A percentile compares a stretch with the other conserved stretches of the same genome.
These are phyloP conservation scores for Drosophila setosimentum DNA, from an alignment of 2,888 invertebrate genomes.

Conservation along the genomic window DNA sequence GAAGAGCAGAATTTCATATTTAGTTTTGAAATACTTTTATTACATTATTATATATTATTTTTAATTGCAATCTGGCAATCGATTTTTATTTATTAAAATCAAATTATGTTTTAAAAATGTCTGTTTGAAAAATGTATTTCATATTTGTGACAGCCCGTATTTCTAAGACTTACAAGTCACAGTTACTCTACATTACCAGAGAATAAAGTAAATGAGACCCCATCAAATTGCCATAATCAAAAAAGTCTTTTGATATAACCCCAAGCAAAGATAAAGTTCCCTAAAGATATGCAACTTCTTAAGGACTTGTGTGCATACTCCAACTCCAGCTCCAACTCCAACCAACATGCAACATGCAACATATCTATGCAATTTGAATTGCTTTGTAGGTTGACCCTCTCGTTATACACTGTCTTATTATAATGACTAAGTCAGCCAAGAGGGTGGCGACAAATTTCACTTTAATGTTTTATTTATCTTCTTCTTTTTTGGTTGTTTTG, in stretches of 20 bases:
- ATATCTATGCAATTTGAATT: constrained; percentile 6
- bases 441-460: constrained; percentile 24
- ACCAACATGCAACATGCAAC: too few species aligned
- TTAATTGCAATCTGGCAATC: not conserved
- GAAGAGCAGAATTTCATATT: not conserved
- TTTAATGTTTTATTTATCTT: constrained; percentile 33
- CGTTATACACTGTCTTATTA: constrained; percentile 14
- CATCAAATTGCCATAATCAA: not conserved
- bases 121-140: not conserved
- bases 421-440: not conserved
- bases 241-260: not conserved
- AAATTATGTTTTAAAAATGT: too few species aligned
- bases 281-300: not conserved
- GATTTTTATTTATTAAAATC: too few species aligned
- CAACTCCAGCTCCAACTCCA: too few species aligned
- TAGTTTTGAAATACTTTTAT: not conserved
- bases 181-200: not conserved
- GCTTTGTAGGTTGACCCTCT: constrained; percentile 12
- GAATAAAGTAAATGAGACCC: not conserved
- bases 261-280: not conserved
- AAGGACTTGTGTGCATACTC: not conserved
- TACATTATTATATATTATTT: not conserved
- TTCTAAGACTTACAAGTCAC: not conserved
- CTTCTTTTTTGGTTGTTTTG: constrained; percentile 16
- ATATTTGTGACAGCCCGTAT: not conserved